These are phyloP conservation scores for Dermatemys mawii DNA, from an alignment of 2,113 vertebrate genomes.

Conservation along the genomic window DNA sequence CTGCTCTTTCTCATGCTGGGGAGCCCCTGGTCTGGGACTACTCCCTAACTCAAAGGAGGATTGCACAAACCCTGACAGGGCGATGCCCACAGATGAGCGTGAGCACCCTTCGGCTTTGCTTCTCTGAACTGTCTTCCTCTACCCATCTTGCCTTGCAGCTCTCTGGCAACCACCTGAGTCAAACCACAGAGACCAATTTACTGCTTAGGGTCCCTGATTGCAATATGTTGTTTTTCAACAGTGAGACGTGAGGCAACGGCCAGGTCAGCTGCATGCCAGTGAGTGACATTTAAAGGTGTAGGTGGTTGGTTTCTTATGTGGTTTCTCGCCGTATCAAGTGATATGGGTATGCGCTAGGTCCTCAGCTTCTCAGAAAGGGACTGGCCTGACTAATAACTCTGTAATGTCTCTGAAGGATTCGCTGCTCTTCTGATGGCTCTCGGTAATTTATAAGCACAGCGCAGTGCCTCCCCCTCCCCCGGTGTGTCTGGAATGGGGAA, in stretches of 20 bases:
- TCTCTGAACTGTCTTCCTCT: neutral
- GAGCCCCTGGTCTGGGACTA: neutral
- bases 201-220: rapidly evolving
- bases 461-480: neutral
- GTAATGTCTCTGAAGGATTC: neutral
- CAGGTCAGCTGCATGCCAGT: neutral
- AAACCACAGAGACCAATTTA: neutral
- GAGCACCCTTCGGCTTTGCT: neutral
- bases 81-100: neutral
- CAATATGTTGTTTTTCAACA: neutral
- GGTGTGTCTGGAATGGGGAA: neutral
- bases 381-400: neutral
- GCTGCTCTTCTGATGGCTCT: neutral
- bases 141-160: rapidly evolving
- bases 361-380: neutral
- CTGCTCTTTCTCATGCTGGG: neutral
- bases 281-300: neutral
- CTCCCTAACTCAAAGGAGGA: neutral
- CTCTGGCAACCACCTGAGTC: neutral
- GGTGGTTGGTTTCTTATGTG: neutral
- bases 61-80: neutral
- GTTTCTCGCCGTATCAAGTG: neutral
- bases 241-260: neutral
- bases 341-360: neutral
- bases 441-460: rapidly evolving